phyloP scores from a whole-genome alignment of 2,888 invertebrate species.

The Caenorhabditis sp. region DNA sequence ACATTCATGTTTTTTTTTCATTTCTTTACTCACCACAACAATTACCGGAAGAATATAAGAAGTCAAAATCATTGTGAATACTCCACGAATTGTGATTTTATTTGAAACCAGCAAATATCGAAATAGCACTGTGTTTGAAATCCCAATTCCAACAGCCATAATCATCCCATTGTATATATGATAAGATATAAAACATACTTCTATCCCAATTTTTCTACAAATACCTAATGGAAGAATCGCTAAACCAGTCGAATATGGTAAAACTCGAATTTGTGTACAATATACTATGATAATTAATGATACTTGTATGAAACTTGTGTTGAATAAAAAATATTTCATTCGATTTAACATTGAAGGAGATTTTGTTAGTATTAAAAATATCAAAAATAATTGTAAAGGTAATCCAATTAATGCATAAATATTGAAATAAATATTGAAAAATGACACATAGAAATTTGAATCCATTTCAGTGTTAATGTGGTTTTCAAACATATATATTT shows the following conservation, averaged over 20 bases:
- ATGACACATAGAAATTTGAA: background rate
- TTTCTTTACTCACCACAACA: background rate
- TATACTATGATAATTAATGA: background rate
- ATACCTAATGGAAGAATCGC: background rate
- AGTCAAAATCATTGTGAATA: background rate
- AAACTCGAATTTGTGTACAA: background rate
- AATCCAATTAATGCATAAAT: background rate
- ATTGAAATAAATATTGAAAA: background rate
- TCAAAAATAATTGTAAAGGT: background rate
- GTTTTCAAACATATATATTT: background rate
- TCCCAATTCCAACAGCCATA: background rate
- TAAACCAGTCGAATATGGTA: background rate
- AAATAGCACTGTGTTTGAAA: background rate
- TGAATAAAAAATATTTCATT: background rate
- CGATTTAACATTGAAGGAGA: background rate
- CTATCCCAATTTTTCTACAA: background rate
- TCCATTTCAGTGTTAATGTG: background rate
- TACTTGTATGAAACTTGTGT: background rate
- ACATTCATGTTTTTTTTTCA: too few species aligned
- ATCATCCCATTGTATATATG: background rate
- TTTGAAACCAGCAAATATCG: background rate
- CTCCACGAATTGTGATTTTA: background rate
- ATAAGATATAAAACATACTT: background rate
- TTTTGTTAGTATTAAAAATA: background rate
- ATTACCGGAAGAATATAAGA: background rate